Base-by-base conservation (phyloP, 2,888 invertebrate genomes). In the Acleris sparsana region DNA sequence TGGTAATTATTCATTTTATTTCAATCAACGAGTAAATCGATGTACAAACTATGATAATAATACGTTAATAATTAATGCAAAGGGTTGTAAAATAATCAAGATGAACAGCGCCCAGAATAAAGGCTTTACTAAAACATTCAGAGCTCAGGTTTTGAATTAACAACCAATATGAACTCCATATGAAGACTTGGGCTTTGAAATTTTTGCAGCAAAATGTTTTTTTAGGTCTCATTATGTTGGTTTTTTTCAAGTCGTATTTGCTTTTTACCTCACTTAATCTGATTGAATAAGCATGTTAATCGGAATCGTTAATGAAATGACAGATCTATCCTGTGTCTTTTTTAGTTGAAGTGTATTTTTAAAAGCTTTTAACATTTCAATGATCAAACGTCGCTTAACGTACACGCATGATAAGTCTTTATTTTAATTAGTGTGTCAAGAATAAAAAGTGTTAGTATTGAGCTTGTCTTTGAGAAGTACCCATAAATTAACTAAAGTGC, bases 261-360 rank as follows among this genome's bases (percentile, higher is more conserved):
- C 53, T 71, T 66, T 65, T 67, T 70, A 39, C 69, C 68, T 73
- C 70, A 73, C 72, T 72, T 75, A 77, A 82, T 82, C 80, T 75
- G 79, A 82, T 80, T 74, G 76, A 75, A 71, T 75, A 74, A 80
- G 77, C 78, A 80, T 83, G 80, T 75, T 75, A 79, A 82, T 80
- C 70, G 62, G 69, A 74, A 77, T 78, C 74, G 75, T 77, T 80
- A 80, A 77, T 77, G 74, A 74, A 69, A 70, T 69, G 77, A 80
- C 80, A 70, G 74, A 69, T 61, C 70, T 79, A 69, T 63, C 70
- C 79, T 78, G 80, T 76, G 74, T 25, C 49, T 33, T 65, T 59
- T 59, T 51, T 53, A 48, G 13, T 17, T 18, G 5, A 33, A 20
- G 29, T 49, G 16, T 39, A 25, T 55, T 44, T 17, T 33, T 39